Percentiles rank a stretch among this genome's conserved stretches.
These are phyloP conservation scores for Diuraphis noxia DNA, from an alignment of 1,140 invertebrate species.

Conservation along the genomic window DNA sequence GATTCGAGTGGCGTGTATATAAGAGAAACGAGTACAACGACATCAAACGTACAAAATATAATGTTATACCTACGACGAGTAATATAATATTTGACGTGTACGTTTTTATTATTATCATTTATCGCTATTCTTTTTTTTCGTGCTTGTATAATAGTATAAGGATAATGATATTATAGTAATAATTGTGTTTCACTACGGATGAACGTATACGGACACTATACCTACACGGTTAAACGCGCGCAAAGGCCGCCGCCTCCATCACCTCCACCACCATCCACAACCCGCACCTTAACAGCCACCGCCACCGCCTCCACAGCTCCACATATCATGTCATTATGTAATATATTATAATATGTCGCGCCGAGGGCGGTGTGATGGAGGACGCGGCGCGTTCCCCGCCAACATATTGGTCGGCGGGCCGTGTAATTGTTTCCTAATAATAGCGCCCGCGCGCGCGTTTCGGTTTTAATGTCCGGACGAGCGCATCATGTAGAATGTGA, in stretches of 20 bases:
- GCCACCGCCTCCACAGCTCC: too few species aligned
- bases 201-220: too few species aligned
- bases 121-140: background rate
- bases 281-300: background rate
- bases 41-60: background rate
- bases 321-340: too few species aligned
- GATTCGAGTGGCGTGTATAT: background rate
- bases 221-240: background rate
- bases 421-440: constrained; percentile 42
- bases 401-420: background rate
- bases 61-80: background rate
- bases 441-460: background rate
- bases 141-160: background rate
- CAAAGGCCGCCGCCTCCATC: background rate
- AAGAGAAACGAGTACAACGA: background rate
- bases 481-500: background rate
- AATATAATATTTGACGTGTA: too few species aligned
- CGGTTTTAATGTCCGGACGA: constrained; percentile 14
- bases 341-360: too few species aligned
- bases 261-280: too few species aligned
- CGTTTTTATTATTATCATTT: background rate
- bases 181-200: background rate
- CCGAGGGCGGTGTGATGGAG: background rate
- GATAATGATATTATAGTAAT: background rate
- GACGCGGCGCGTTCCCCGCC: background rate